A percentile compares a stretch with the other conserved stretches of the same genome.
phyloP scores from a whole-genome alignment of 2,113 vertebrate genomes.

The Philantomba maxwellii region DNA sequence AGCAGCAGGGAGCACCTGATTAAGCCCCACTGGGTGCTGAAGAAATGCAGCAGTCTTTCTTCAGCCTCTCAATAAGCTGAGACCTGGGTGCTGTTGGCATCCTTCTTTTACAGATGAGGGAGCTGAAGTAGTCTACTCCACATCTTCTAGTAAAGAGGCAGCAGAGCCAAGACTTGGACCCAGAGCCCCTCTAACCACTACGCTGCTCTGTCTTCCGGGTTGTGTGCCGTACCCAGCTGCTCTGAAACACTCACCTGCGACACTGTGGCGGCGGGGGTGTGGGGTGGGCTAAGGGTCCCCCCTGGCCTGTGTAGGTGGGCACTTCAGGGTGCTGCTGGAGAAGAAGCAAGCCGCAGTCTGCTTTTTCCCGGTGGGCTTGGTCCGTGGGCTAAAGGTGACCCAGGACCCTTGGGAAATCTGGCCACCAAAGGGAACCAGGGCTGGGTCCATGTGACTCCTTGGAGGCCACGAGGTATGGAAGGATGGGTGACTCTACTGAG shows the following conservation, averaged over 20 bases:
- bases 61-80: not conserved
- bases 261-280: accelerated
- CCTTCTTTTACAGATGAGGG: not conserved
- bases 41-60: accelerated
- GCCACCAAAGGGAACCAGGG: not conserved
- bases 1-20: accelerated
- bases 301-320: not conserved
- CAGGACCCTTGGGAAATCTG: not conserved
- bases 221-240: accelerated
- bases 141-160: not conserved
- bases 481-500: too few species aligned
- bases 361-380: not conserved
- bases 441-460: not conserved
- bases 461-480: not conserved
- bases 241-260: not conserved
- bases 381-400: not conserved
- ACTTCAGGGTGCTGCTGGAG: not conserved
- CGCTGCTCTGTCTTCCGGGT: not conserved
- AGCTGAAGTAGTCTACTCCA: not conserved
- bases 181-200: not conserved
- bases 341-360: not conserved
- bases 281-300: not conserved
- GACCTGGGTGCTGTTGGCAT: accelerated
- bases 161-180: not conserved
- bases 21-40: accelerated